A percentile compares a stretch with the other conserved stretches of the same genome.
phyloP scores from a whole-genome alignment of 2,888 invertebrate genomes.

The Spisula subtruncata region DNA sequence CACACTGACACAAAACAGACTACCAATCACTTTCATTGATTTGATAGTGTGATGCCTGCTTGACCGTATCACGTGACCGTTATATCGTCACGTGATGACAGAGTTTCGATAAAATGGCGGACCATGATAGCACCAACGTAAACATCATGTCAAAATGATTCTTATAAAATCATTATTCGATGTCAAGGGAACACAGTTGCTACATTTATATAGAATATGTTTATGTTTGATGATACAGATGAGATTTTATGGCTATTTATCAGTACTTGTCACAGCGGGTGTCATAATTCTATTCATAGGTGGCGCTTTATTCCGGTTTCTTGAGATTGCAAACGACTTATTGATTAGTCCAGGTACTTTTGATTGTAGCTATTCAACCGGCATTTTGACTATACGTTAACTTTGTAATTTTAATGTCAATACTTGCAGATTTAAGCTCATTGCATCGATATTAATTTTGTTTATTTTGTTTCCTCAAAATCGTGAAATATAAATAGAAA shows the following conservation, averaged over 20 bases:
- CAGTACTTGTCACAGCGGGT: slow-evolving; percentile 49
- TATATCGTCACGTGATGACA: slow-evolving; percentile 46
- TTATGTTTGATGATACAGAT: slow-evolving; percentile 21
- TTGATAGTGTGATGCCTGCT: slow-evolving; percentile 48
- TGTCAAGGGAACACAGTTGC: slow-evolving; percentile 39
- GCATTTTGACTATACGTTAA: too few species aligned
- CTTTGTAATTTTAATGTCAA: too few species aligned
- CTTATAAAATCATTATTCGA: slow-evolving; percentile 40
- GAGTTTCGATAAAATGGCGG: slow-evolving; percentile 49
- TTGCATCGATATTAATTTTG: too few species aligned
- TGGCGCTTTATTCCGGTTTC: slow-evolving; percentile 28
- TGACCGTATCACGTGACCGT: slow-evolving; percentile 47
- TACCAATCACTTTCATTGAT: slow-evolving; percentile 54
- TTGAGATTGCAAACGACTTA: neutral
- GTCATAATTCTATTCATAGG: slow-evolving; percentile 19
- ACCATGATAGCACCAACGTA: slow-evolving; percentile 41
- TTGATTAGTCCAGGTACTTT: too few species aligned
- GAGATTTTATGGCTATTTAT: slow-evolving; percentile 35
- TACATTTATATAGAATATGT: slow-evolving; percentile 24
- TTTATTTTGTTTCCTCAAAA: too few species aligned
- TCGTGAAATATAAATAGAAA: too few species aligned
- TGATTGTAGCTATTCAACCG: too few species aligned
- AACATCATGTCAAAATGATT: slow-evolving; percentile 48
- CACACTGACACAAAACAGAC: slow-evolving; percentile 46
- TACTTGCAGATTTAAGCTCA: too few species aligned